A percentile compares a stretch with the other conserved stretches of the same genome.
Conservation (phyloP, 2,113 vertebrate genomes). For the Ctenodactylus gundi region DNA sequence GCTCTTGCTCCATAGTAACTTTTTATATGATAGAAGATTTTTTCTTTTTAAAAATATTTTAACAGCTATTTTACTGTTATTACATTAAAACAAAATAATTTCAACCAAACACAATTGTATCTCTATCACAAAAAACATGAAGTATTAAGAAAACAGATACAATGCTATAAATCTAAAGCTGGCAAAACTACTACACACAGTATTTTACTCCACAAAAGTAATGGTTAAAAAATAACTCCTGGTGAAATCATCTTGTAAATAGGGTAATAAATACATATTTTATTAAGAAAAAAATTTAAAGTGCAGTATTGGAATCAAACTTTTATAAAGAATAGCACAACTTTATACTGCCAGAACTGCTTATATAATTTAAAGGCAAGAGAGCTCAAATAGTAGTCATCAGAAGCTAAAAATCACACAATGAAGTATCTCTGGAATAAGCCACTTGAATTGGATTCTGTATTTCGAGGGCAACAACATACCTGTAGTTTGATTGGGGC, state of each 20-base stretch:
- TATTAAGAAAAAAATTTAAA: background rate
- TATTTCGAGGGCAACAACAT: slow-evolving; percentile 18
- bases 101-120: background rate
- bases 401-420: slow-evolving; percentile 26
- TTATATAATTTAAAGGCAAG: slow-evolving; percentile 35
- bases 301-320: background rate
- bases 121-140: background rate
- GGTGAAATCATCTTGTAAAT: background rate
- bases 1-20: background rate
- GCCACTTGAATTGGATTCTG: background rate
- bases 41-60: background rate
- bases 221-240: slow-evolving; percentile 38
- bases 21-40: background rate
- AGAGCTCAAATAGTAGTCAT: background rate
- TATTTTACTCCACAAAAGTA: background rate
- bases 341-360: background rate
- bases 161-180: background rate
- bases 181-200: slow-evolving; percentile 3
- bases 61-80: background rate
- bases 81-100: background rate
- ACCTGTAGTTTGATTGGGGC: slow-evolving; percentile 96
- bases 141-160: background rate
- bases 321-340: background rate
- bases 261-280: background rate
- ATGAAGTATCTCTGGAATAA: background rate